Evolutionary conservation across 2,113 vertebrate genomes (phyloP), one percentile per base, ranked within the genome.

Genomic region (Peucedramus taeniatus): DNA sequence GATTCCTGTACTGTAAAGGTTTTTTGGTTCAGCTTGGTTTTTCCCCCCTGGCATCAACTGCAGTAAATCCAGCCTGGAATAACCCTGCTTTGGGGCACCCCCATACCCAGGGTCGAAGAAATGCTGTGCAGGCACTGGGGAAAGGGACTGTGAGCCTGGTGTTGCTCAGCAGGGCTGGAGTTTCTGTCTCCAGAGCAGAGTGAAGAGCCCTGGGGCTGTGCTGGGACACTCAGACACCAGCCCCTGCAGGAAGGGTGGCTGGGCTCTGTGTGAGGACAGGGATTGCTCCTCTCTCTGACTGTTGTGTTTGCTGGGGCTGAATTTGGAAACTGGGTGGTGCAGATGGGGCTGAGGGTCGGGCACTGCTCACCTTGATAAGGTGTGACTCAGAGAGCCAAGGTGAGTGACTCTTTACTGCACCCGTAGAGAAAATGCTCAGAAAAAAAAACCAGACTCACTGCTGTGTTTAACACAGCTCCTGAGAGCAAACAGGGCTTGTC

Each of bases 381-480:
- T 44, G 45, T 59, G 88, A 81, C 35, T 60, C n/a, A 54, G 77
- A 42, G 56, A 75, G 59, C 11, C 13, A 6, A 1, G 9, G 28
- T 17, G 61, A 7, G 64, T 40, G 51, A 49, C 20, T 87, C 23
- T 87, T 6, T 5, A 6, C 20, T 30, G 39, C 3, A 0, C 22
- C 37, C 28, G 4, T 2, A 17, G 22, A 88, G 71, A 57, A 83
- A 79, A 64, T 7, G 15, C 21, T 54, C 5, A 7, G 28, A 12
- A 57, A 87, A 5, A 8, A 5, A 0, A 3, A 8, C 0, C 16
- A 42, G 7, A 4, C 16, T 44, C 56, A 4, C 1, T 45, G 24
- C 22, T 1, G 3, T 10, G 26, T 24, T 8, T 15, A 26, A 63
- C 11, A 18, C 11, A 30, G 28, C 10, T 75, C 13, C 13, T 30